Evolutionary conservation across 2,888 invertebrate genomes (phyloP), one percentile per base, ranked within the genome.

Genomic region (Amiota communis): DNA sequence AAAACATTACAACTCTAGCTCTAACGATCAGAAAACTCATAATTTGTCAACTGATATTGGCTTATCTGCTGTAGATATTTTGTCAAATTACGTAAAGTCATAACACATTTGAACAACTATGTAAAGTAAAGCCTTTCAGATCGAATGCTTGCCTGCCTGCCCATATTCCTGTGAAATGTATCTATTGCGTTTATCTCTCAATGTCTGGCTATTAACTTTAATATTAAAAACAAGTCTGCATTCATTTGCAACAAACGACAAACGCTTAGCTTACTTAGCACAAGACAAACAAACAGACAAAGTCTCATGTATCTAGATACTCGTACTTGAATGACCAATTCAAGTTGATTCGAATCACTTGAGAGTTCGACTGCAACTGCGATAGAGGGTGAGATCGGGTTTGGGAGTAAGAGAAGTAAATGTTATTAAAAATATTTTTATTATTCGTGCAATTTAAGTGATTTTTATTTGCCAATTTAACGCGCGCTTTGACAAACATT

Each of bases 381-480:
- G 20, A 12, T 6, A 61, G 23, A 36, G 4, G 10, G 10, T 15
- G 20, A 3, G 59, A 6, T 36, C 4, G 36, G 36, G 36, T 4
- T 6, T 36, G 36, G 6, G 36, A 36, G 36, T 36, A 53, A n/a
- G 15, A 53, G 53, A 53, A 15, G 20, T 10, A 59, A 20, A 59
- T 65, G 47, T 46, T 67, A 67, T 68, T 51, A 68, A 68, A 68
- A 68, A 68, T 68, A 68, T 68, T 68, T 68, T 68, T 51, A 68
- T 68, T 68, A 68, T 68, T 51, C 47, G 67, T 53, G 20, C 67
- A 68, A 68, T 68, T 68, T 53, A 68, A 68, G 51, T 68, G 67
- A 68, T 68, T 68, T 68, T 68, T 68, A 68, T 68, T 68, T 68
- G 67, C 67, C 67, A 23, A 36, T 68, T 68, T 68, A 68, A 51